Percentiles rank a stretch among this genome's conserved stretches.
Evolutionary conservation across 2,113 vertebrate genomes (phyloP).

Genomic region (Phaethornis superciliosus): DNA sequence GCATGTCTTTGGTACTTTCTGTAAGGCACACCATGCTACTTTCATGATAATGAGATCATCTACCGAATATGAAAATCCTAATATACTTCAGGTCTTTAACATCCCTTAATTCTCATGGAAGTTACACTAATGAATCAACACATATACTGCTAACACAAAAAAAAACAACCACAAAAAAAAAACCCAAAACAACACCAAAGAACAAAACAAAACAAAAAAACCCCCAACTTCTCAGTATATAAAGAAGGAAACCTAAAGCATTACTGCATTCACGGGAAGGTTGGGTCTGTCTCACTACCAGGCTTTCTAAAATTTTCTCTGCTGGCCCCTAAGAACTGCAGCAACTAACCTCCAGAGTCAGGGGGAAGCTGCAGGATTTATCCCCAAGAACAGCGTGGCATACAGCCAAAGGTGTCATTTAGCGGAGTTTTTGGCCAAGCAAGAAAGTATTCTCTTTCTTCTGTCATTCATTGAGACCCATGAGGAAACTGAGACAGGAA

Average conservation of each 20-base stretch:
- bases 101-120: not conserved
- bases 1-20: not conserved
- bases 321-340: not conserved
- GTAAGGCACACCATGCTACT: not conserved
- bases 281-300: not conserved
- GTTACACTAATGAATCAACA: not conserved
- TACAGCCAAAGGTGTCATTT: constrained; percentile 36
- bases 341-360: constrained; percentile 13
- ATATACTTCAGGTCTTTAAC: not conserved
- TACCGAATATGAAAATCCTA: not conserved
- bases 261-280: accelerated
- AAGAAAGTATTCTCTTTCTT: constrained; percentile 58
- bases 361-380: constrained; percentile 46
- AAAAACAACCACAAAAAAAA: too few species aligned
- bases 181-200: too few species aligned
- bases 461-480: constrained; percentile 52
- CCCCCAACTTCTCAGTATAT: not conserved
- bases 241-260: not conserved
- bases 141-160: not conserved
- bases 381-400: not conserved
- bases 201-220: not conserved
- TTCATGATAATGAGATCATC: not conserved
- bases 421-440: constrained; percentile 22
- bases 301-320: not conserved
- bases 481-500: constrained; percentile 64